phyloP scores from a whole-genome alignment of 1,140 invertebrate genomes.

The Achroia grisella region DNA sequence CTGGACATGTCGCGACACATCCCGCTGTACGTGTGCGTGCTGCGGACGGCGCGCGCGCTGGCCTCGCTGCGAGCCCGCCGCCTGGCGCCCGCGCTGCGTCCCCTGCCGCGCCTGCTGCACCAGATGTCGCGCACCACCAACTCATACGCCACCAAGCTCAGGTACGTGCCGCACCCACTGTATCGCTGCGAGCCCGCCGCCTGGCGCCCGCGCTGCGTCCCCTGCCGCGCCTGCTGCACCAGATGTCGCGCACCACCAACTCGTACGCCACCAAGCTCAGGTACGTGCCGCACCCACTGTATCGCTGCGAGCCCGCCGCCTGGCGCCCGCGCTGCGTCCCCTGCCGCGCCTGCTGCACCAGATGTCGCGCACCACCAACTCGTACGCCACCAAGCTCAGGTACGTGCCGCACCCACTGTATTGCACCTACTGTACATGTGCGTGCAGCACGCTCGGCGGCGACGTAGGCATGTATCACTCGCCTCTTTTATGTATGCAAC shows the following conservation, averaged over 20 bases:
- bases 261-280: conserved; percentile 89
- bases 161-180: conserved; percentile 76
- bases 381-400: conserved; percentile 88
- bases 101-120: conserved; percentile 78
- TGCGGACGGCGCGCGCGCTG: conserved; percentile 87
- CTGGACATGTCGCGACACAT: conserved; percentile 96
- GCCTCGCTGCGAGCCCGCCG: conserved; percentile 36
- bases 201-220: conserved; percentile 63
- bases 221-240: conserved; percentile 79
- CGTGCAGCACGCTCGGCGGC: conserved; percentile 44
- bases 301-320: conserved; percentile 36
- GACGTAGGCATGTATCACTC: no score
- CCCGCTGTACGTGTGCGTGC: conserved; percentile 89
- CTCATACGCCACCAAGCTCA: conserved; percentile 88
- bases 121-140: conserved; percentile 94
- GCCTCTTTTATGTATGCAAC: no score
- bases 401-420: conserved; percentile 71
- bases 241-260: conserved; percentile 93
- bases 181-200: conserved; percentile 36
- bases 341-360: conserved; percentile 81
- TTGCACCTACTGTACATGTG: no score
- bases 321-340: conserved; percentile 62
- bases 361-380: conserved; percentile 94
- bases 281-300: conserved; percentile 74
- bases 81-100: conserved; percentile 60